Evolutionary conservation across 1,140 invertebrate genomes (phyloP).

Genomic region (Brachionus rotundiformis): DNA sequence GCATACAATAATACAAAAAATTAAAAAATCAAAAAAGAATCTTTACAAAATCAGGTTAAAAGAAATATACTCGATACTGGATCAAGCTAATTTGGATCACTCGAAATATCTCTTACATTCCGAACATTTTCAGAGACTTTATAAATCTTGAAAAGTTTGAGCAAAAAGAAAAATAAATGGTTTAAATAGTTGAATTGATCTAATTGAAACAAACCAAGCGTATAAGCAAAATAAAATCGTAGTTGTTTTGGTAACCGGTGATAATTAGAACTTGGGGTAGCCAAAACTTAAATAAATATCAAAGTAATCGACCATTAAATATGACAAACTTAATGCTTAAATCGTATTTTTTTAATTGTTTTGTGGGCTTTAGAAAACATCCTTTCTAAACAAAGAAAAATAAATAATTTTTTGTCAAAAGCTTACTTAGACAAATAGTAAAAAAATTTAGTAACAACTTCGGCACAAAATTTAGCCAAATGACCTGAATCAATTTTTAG

Average conservation of each 20-base stretch:
- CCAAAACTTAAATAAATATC: slow-evolving; percentile 14
- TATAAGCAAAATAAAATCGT: background rate
- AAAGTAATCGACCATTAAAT: slow-evolving; percentile 34
- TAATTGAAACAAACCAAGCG: background rate
- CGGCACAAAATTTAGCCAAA: background rate
- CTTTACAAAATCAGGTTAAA: background rate
- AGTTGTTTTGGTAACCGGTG: slow-evolving; percentile 16
- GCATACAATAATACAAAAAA: background rate
- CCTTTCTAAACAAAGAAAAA: slow-evolving; percentile 7
- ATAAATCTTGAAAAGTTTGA: background rate
- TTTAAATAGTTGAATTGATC: background rate
- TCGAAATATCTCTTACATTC: background rate
- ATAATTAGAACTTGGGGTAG: background rate
- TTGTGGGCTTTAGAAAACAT: background rate
- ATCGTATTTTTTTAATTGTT: slow-evolving; percentile 24
- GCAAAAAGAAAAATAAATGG: background rate
- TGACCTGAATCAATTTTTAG: background rate
- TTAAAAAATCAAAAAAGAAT: background rate
- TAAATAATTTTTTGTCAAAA: background rate
- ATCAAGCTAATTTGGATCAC: background rate
- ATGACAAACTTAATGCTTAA: slow-evolving; percentile 28
- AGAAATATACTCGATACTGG: background rate
- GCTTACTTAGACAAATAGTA: background rate
- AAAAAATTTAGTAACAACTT: background rate
- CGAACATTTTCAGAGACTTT: background rate